A percentile compares a stretch with the other conserved stretches of the same genome.
These are phyloP conservation scores for Tragelaphus oryx DNA, from an alignment of 2,797 vertebrate species.

Conservation along the genomic window DNA sequence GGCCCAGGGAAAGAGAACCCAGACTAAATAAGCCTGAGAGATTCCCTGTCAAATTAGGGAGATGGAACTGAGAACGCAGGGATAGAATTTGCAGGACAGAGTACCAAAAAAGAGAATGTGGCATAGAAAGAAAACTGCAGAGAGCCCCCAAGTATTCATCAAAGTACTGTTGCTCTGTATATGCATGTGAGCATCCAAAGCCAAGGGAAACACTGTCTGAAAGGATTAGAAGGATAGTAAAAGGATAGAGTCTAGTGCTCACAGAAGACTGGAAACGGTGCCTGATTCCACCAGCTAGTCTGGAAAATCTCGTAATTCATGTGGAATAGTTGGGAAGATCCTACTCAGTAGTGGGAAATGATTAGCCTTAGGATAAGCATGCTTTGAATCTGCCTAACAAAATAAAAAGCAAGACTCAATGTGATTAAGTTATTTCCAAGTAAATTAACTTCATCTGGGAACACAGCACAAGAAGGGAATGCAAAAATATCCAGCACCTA, in stretches of 20 bases:
- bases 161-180: not conserved
- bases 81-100: not conserved
- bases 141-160: not conserved
- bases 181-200: not conserved
- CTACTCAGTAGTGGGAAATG: constrained; percentile 10
- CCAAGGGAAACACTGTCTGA: not conserved
- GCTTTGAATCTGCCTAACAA: not conserved
- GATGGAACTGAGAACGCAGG: not conserved
- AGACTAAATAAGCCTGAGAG: not conserved
- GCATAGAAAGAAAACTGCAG: not conserved
- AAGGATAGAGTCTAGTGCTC: not conserved
- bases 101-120: not conserved
- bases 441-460: constrained; percentile 13
- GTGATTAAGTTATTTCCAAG: not conserved
- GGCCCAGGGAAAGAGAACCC: not conserved
- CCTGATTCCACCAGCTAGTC: not conserved
- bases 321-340: not conserved
- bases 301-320: not conserved
- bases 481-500: constrained; percentile 6
- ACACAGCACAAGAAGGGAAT: constrained; percentile 21
- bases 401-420: constrained; percentile 18
- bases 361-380: constrained; percentile 5
- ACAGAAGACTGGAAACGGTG: not conserved
- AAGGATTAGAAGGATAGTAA: not conserved
- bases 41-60: not conserved